Evolutionary conservation across 2,888 invertebrate species (phyloP).

Genomic region (Acanthococcus lagerstroemiae): DNA sequence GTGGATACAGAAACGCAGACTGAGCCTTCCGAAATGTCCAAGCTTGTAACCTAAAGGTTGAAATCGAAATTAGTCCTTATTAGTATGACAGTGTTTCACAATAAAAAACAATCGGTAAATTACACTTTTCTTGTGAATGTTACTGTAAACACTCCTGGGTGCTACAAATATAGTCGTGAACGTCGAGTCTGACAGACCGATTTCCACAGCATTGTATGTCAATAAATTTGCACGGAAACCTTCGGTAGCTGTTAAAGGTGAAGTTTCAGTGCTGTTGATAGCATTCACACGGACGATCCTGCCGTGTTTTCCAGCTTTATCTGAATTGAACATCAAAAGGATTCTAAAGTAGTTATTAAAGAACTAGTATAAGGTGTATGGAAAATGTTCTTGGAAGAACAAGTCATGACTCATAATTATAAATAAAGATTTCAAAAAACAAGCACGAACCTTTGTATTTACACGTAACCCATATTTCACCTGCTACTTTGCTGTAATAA

Average conservation of each 20-base stretch:
- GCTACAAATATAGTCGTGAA: slow-evolving; percentile 39
- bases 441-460: slow-evolving; percentile 41
- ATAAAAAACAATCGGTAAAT: too few species aligned
- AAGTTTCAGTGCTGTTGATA: slow-evolving; percentile 23
- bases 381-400: neutral
- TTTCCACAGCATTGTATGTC: slow-evolving; percentile 33
- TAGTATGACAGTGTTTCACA: too few species aligned
- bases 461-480: slow-evolving; percentile 47
- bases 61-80: neutral
- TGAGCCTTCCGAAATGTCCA: slow-evolving; percentile 4
- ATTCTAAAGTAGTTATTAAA: too few species aligned
- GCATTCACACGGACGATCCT: slow-evolving; percentile 35
- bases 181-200: slow-evolving; percentile 35
- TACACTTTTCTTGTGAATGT: slow-evolving; percentile 42
- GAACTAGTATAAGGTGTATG: neutral
- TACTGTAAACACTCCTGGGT: slow-evolving; percentile 38
- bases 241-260: slow-evolving; percentile 33
- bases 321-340: slow-evolving; percentile 29
- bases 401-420: neutral
- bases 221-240: slow-evolving; percentile 34
- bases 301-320: slow-evolving; percentile 37
- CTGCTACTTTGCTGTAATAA: slow-evolving; percentile 44
- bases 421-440: neutral
- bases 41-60: slow-evolving; percentile 2
- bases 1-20: slow-evolving; percentile 14